Evolutionary conservation across 2,888 invertebrate genomes (phyloP), one percentile per base, ranked within the genome.

Genomic region (Galerucella nymphaeae): DNA sequence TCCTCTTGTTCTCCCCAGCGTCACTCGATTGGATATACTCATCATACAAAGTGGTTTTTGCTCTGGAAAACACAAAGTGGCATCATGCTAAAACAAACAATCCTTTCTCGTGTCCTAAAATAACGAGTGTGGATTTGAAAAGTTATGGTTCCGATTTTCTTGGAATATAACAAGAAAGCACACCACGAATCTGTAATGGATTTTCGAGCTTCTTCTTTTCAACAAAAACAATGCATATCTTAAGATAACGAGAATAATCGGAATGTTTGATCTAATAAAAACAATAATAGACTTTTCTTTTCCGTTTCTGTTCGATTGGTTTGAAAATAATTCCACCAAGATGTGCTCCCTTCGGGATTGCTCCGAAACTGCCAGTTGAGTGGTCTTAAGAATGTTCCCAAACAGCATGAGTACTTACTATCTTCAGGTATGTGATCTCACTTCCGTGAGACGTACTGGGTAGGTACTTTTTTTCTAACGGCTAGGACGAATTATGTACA

Each of bases 31-130:
- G 61, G 61, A 67, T 61, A 61, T 67, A 67, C 67, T 67, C 67
- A 67, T 67, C 67, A 67, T 61, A 67, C 59, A 61, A 67, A 59
- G 67, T 67, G 67, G 67, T 67, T 67, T 67, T 67, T 50, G n/a
- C 67, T 67, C 30, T 8, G 2, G 50, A 67, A 59, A 48, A 58
- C 61, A 48, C 59, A 67, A 67, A 67, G 59, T 48, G 59, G 48
- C 59, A 61, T 67, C 59, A 59, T 50, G 30, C 59, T 67, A 67
- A 67, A 59, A 61, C 50, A 67, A 67, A 59, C 67, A 67, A 61
- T 67, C 67, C 55, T 67, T 67, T 67, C 48, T 45, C 45, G 48
- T 48, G 50, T 67, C 61, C 67, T 67, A 67, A 61, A 67, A 67
- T 61, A 67, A 67, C 59, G 59, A 30, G 30, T 20, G 14, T 50